Evolutionary conservation across 2,888 invertebrate genomes (phyloP).

Genomic region (Euproctis similis): DNA sequence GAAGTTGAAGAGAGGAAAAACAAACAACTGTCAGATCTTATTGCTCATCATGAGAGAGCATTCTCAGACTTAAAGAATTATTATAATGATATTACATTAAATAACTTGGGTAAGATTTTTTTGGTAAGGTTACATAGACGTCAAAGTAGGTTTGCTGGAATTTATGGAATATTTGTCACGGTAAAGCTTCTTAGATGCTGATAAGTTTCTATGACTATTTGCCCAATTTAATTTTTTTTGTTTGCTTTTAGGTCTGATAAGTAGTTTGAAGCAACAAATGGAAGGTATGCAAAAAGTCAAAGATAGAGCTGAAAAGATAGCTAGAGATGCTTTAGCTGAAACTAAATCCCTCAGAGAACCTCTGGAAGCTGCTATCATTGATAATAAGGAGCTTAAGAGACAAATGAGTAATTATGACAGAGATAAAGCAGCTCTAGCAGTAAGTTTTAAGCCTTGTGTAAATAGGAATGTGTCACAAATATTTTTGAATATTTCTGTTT

Average conservation of each 20-base stretch:
- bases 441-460: no score
- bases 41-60: slow-evolving; percentile 87
- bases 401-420: slow-evolving; percentile 90
- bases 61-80: slow-evolving; percentile 94
- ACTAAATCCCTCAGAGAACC: slow-evolving; percentile 85
- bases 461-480: no score
- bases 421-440: slow-evolving; percentile 84
- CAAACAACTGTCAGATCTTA: slow-evolving; percentile 86
- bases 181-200: no score
- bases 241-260: slow-evolving; percentile 78
- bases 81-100: slow-evolving; percentile 95
- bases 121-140: no score
- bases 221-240: not conserved
- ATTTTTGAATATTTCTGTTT: no score
- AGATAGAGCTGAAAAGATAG: slow-evolving; percentile 84
- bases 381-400: slow-evolving; percentile 82
- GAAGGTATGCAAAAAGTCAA: slow-evolving; percentile 86
- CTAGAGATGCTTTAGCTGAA: slow-evolving; percentile 80
- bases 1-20: slow-evolving; percentile 95
- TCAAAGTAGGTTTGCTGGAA: no score
- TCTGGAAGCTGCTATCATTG: slow-evolving; percentile 80
- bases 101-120: slow-evolving; percentile 82
- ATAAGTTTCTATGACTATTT: no score
- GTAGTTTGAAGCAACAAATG: slow-evolving; percentile 85
- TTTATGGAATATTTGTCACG: no score